Evolutionary conservation across 2,888 invertebrate genomes (phyloP).

Genomic region (Lymantria dispar): DNA sequence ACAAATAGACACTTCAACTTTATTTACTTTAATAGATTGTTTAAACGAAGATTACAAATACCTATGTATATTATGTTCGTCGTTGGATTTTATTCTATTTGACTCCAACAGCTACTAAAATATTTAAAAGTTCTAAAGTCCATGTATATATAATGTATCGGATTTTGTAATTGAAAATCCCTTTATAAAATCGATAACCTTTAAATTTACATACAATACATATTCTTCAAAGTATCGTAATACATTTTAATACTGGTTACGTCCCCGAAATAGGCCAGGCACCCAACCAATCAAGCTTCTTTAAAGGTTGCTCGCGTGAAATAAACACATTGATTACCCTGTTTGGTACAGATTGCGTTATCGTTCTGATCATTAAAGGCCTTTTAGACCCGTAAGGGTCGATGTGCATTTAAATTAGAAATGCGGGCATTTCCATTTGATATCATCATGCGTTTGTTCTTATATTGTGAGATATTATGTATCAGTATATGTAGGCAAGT

Average conservation of each 20-base stretch:
- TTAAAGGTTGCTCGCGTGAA: constrained; percentile 20
- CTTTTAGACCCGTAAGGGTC: constrained; percentile 13
- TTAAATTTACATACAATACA: neutral
- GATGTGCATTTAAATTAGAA: neutral
- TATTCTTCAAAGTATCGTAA: no score
- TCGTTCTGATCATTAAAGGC: constrained; percentile 29
- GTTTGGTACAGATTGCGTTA: constrained; percentile 9
- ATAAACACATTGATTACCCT: constrained; percentile 30
- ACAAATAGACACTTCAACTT: no score
- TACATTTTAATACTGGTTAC: neutral
- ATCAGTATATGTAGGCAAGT: no score
- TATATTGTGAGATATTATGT: neutral
- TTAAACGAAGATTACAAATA: no score
- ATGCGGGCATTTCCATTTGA: neutral
- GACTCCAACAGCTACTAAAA: no score
- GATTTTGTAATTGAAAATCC: no score
- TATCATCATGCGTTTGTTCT: neutral
- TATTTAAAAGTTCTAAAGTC: no score
- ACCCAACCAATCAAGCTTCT: constrained; percentile 8
- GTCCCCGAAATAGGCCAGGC: constrained; percentile 1
- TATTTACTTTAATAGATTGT: no score
- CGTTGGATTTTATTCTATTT: no score
- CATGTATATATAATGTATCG: no score
- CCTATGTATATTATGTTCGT: no score
- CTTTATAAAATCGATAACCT: neutral